A percentile compares a stretch with the other conserved stretches of the same genome.
These are phyloP conservation scores for Pteropus alecto DNA, from an alignment of 2,113 vertebrate genomes.

Conservation along the genomic window DNA sequence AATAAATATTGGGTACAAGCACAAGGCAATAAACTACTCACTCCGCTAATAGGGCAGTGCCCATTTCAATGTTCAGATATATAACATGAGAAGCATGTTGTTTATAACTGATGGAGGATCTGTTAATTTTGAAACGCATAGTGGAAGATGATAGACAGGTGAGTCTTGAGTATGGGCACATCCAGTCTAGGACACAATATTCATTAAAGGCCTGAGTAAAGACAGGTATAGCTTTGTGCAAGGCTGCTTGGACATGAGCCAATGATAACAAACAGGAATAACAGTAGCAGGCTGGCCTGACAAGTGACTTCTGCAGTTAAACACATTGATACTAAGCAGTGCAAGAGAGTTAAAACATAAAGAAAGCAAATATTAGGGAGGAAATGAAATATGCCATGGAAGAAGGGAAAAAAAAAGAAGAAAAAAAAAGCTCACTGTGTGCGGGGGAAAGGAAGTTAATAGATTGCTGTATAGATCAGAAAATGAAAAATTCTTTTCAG, in stretches of 20 bases:
- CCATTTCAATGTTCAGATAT: not conserved
- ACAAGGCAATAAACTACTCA: not conserved
- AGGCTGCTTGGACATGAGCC: not conserved
- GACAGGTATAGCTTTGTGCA: not conserved
- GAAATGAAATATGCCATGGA: not conserved
- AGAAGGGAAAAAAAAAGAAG: not conserved
- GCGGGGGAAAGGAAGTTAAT: not conserved
- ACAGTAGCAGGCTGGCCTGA: not conserved
- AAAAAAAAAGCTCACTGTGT: not conserved
- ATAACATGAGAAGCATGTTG: not conserved
- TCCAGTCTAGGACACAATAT: not conserved
- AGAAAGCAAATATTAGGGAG: not conserved
- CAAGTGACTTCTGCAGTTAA: not conserved
- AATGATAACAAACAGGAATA: not conserved
- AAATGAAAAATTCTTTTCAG: constrained; percentile 33
- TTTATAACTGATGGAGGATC: not conserved
- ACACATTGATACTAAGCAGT: not conserved
- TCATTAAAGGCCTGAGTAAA: not conserved
- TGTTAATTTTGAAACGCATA: not conserved
- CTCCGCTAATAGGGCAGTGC: not conserved
- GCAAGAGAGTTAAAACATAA: not conserved
- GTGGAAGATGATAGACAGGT: not conserved
- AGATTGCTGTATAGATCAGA: constrained; percentile 4
- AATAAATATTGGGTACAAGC: not conserved
- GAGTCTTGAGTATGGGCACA: not conserved